Conservation (phyloP, 2,797 vertebrate species). For the Semotilus atromaculatus region DNA sequence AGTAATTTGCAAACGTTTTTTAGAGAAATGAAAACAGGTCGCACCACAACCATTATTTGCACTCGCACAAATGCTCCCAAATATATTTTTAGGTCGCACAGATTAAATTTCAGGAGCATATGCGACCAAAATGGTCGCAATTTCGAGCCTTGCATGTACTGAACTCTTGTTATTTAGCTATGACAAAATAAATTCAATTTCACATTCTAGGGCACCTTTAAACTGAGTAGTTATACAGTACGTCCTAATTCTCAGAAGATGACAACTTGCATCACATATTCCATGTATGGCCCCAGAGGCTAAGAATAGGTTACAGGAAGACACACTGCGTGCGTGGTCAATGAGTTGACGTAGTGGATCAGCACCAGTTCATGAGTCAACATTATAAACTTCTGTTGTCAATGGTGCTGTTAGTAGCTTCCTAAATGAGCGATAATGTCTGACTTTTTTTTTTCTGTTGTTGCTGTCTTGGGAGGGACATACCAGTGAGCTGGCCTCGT, state of each 20-base stretch:
- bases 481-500: not conserved
- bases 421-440: not conserved
- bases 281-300: not conserved
- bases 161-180: too few species aligned
- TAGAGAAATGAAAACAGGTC: too few species aligned
- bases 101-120: too few species aligned
- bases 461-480: not conserved
- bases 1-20: too few species aligned
- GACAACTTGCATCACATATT: not conserved
- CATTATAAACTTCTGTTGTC: not conserved
- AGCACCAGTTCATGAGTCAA: conserved; percentile 2
- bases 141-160: too few species aligned
- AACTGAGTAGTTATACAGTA: not conserved
- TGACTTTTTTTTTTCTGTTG: not conserved
- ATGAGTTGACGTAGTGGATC: not conserved
- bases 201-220: too few species aligned
- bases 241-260: not conserved
- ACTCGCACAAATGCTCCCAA: too few species aligned
- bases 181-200: too few species aligned
- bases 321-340: not conserved
- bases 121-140: too few species aligned
- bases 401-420: not conserved
- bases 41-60: too few species aligned
- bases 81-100: too few species aligned
- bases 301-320: not conserved